These are phyloP conservation scores for Macrochelys suwanniensis DNA, from an alignment of 2,797 vertebrate species.

Conservation along the genomic window DNA sequence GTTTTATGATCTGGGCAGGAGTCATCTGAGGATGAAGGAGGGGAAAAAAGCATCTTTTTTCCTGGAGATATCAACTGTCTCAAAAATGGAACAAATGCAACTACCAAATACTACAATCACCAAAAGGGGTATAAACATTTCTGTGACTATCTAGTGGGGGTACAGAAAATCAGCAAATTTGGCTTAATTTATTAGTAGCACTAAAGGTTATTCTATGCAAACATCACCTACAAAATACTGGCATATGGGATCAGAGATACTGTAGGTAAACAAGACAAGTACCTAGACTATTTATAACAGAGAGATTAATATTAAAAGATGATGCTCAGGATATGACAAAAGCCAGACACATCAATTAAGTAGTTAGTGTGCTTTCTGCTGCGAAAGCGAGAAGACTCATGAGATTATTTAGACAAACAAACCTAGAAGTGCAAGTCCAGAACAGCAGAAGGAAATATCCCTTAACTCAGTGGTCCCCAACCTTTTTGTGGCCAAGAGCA, in stretches of 20 bases:
- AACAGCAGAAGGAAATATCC: neutral
- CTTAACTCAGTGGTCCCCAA: no score
- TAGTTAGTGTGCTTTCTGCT: neutral
- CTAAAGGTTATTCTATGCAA: neutral
- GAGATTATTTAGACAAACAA: neutral
- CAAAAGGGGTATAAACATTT: neutral
- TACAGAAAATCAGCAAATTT: neutral
- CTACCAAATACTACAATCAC: neutral
- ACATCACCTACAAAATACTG: neutral
- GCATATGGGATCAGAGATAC: fast-evolving
- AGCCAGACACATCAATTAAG: neutral
- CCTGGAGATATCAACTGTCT: neutral
- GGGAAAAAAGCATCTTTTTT: neutral
- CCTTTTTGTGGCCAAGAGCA: no score
- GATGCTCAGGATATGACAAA: neutral
- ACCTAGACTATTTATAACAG: neutral
- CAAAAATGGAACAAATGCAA: neutral
- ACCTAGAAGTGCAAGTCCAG: neutral
- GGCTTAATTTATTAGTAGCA: neutral
- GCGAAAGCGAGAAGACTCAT: neutral
- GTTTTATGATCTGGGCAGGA: neutral
- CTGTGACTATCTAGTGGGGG: neutral
- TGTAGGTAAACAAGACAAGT: neutral
- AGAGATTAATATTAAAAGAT: neutral
- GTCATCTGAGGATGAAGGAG: neutral